A percentile compares a stretch with the other conserved stretches of the same genome.
Evolutionary conservation across 2,113 vertebrate genomes (phyloP).

Genomic region (Typhlomys cinereus): DNA sequence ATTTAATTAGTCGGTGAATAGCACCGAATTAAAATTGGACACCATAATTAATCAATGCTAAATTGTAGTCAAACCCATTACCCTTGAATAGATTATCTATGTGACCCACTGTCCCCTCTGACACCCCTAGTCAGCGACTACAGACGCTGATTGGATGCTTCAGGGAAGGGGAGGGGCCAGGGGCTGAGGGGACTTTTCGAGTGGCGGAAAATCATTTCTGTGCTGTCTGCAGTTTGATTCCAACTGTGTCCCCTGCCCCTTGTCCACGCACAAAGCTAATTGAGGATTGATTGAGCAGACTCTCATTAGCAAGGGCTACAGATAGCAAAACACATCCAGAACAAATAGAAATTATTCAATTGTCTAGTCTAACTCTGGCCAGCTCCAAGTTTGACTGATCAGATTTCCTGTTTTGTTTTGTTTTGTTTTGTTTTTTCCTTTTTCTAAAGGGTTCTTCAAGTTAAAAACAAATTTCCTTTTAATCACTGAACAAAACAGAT

Average conservation of each 20-base stretch:
- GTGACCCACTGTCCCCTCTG: constrained; percentile 77
- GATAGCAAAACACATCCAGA: neutral
- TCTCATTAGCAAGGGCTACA: constrained; percentile 32
- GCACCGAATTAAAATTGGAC: constrained; percentile 80
- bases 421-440: neutral
- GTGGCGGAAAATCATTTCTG: constrained; percentile 64
- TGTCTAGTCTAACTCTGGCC: constrained; percentile 8
- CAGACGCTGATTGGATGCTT: constrained; percentile 45
- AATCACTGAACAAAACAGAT: neutral
- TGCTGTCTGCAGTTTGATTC: constrained; percentile 71
- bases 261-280: constrained; percentile 58
- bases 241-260: constrained; percentile 53
- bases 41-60: constrained; percentile 81
- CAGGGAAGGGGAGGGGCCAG: neutral
- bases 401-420: neutral
- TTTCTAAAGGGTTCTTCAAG: neutral
- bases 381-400: neutral
- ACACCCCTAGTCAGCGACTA: constrained; percentile 16
- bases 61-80: constrained; percentile 82
- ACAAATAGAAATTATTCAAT: constrained; percentile 19
- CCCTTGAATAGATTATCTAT: constrained; percentile 81
- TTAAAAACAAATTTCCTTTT: neutral
- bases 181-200: neutral
- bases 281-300: constrained; percentile 59
- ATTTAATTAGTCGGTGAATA: constrained; percentile 80